phyloP scores from a whole-genome alignment of 92 coral and sea anemone genomes.

The Muricea muricata region DNA sequence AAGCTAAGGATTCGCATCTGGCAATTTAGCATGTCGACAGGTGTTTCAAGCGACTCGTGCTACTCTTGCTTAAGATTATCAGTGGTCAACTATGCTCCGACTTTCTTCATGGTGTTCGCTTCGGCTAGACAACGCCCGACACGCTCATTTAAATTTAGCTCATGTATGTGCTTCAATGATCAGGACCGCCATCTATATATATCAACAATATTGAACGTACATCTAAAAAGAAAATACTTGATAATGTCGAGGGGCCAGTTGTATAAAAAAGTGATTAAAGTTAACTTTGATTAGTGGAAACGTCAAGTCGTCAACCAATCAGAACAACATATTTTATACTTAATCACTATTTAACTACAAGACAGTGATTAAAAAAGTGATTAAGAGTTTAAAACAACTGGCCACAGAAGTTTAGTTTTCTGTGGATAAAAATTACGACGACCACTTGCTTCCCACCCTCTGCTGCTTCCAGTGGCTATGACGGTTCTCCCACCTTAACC shows the following conservation, averaged over 20 bases:
- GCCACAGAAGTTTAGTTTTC: neutral
- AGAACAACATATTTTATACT: no score
- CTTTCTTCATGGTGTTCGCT: conserved; percentile 19
- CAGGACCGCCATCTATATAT: conserved; percentile 41
- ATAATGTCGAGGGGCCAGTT: no score
- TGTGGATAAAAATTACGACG: neutral
- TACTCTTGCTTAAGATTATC: conserved; percentile 7
- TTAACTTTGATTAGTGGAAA: no score
- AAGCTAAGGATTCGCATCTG: conserved; percentile 29
- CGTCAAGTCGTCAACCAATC: no score
- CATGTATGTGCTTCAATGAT: conserved; percentile 36
- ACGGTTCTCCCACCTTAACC: conserved; percentile 33
- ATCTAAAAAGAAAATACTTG: neutral
- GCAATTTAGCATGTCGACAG: conserved; percentile 1
- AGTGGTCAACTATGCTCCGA: conserved; percentile 4
- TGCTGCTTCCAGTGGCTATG: conserved; percentile 18
- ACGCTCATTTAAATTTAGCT: conserved; percentile 12
- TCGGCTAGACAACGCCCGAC: conserved; percentile 7
- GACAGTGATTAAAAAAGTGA: no score
- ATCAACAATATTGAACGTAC: conserved; percentile 29
- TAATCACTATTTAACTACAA: no score
- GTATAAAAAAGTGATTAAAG: no score
- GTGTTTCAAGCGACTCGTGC: conserved; percentile 9
- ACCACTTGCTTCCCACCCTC: conserved; percentile 36
- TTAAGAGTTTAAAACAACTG: conserved; percentile 24